Evolutionary conservation across 1,140 invertebrate genomes (phyloP), one percentile per base, ranked within the genome.

Genomic region (Ostrea edulis): DNA sequence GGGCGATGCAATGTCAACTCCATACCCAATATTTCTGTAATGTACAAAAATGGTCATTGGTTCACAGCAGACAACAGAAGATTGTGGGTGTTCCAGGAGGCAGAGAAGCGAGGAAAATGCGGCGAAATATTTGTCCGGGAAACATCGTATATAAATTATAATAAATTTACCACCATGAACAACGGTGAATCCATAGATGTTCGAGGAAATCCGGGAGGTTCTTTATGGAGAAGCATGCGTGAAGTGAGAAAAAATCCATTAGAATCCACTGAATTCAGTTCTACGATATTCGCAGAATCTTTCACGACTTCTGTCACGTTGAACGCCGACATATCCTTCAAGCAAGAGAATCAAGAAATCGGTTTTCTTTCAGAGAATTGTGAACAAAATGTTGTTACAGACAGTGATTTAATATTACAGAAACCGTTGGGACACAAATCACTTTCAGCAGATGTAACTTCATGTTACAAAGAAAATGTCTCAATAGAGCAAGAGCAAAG

Each of bases 1-100:
- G 55, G 86, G 2, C 12, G 35, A 22, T 52, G 29, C 52, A 77
- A 77, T 25, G 25, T 77, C 0, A 11, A 77, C 25, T 77, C 68
- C 25, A 77, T 90, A 51, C 89, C 86, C 17, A 84, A 0, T 17
- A 88, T 88, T 20, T 55, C 22, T 58, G 77, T 90, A 0, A 9
- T 55, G 0, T 51, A 71, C 14, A 86, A 22, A 22, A 44, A 88
- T 84, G 87, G 65, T 0, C 82, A 52, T 62, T 84, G 85, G 86
- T 87, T 83, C n/a, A 86, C 89, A 14, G 81, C 85, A 20, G 84
- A 90, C 54, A 90, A 90, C 35, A 86, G 89, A 58, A 51, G 89
- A 77, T 62, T 90, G 8, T 90, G 89, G 89, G 85, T 90, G 7
- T 90, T 90, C 52, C 51, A 84, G 25, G 54, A 86, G 20, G 52